Conservation (phyloP, 2,113 vertebrate genomes). For the Rutilus rutilus region DNA sequence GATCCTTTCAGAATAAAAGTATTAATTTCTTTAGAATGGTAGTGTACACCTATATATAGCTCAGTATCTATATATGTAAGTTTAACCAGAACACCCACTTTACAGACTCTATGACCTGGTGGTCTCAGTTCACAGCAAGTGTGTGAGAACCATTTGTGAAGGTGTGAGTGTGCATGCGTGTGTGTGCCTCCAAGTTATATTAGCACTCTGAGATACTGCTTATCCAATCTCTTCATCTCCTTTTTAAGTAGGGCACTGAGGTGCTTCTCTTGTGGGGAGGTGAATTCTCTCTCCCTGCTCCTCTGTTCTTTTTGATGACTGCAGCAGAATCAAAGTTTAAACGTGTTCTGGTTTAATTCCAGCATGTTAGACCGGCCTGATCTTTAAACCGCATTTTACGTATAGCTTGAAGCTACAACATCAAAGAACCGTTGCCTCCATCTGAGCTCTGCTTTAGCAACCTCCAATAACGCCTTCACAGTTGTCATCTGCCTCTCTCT, state of each 20-base stretch:
- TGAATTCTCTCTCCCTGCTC: background rate
- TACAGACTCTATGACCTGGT: background rate
- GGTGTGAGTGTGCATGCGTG: background rate
- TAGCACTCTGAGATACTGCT: background rate
- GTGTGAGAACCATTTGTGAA: background rate
- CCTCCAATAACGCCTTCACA: background rate
- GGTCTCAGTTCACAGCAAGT: background rate
- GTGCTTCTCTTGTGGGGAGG: background rate
- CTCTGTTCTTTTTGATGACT: slow-evolving; percentile 36
- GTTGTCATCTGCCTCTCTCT: slow-evolving; percentile 17
- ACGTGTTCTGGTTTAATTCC: background rate
- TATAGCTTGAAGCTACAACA: slow-evolving; percentile 15
- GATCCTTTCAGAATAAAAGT: background rate
- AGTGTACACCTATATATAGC: background rate
- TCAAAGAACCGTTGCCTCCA: background rate
- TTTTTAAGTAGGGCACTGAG: slow-evolving; percentile 41
- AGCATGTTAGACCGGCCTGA: slow-evolving; percentile 12
- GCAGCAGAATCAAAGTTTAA: slow-evolving; percentile 36
- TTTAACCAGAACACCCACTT: background rate
- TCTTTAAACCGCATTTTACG: slow-evolving; percentile 29
- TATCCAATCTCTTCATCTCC: slow-evolving; percentile 8
- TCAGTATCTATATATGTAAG: background rate
- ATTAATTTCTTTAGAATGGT: background rate
- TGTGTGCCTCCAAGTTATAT: slow-evolving; percentile 6
- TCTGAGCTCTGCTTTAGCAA: background rate